Evolutionary conservation across 2,113 vertebrate genomes (phyloP).

Genomic region (Pseudopodoces humilis): DNA sequence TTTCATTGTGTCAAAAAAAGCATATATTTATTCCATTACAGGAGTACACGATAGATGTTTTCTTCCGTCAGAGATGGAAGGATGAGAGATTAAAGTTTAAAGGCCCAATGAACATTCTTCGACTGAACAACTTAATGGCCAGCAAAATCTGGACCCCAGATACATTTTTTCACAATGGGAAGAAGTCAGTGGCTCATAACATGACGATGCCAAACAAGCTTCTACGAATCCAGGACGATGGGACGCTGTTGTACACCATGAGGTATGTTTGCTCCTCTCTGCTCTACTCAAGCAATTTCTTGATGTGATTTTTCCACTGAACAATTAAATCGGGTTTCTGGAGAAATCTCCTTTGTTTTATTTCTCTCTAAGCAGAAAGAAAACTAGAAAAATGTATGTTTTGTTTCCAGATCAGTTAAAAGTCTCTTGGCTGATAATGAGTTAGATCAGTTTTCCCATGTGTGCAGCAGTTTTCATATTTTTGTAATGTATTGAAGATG

Average conservation of each 20-base stretch:
- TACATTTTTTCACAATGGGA: slow-evolving; percentile 98
- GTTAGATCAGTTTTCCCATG: background rate
- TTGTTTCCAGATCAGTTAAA: background rate
- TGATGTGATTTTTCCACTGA: background rate
- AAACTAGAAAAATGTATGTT: fast-evolving
- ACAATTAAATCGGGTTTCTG: background rate
- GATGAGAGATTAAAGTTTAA: slow-evolving; percentile 94
- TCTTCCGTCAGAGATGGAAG: slow-evolving; percentile 98
- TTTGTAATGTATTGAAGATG: background rate
- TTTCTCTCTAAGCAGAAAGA: background rate
- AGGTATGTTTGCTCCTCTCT: slow-evolving; percentile 74
- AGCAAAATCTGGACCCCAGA: slow-evolving; percentile 99
- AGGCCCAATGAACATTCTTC: slow-evolving; percentile 96
- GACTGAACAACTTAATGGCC: slow-evolving; percentile 98
- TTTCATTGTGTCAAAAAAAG: background rate
- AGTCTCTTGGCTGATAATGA: background rate
- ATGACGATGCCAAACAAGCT: slow-evolving; percentile 99
- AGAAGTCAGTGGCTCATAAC: slow-evolving; percentile 98
- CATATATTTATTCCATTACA: slow-evolving; percentile 60
- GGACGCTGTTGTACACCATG: slow-evolving; percentile 96
- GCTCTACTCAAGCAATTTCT: background rate
- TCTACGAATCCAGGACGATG: slow-evolving; percentile 94
- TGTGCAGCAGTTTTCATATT: background rate
- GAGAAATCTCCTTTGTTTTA: background rate
- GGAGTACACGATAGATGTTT: slow-evolving; percentile 99